Evolutionary conservation across 1,140 invertebrate genomes (phyloP).

Genomic region (Drosophila nebulosa): DNA sequence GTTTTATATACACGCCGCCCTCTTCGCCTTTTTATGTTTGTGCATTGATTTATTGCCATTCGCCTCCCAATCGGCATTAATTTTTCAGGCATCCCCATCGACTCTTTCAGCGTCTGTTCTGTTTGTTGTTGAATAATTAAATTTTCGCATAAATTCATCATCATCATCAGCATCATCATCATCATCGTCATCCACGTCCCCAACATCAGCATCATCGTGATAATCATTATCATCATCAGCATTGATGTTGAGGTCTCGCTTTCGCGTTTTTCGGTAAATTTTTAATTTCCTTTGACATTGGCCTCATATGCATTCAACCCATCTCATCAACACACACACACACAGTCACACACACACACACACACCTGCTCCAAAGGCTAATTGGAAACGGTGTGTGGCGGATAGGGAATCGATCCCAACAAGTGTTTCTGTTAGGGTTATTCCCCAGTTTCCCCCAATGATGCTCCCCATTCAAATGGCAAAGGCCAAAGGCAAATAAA

Average conservation of each 20-base stretch:
- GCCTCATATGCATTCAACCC: not conserved
- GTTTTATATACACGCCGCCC: not conserved
- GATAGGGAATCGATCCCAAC: not conserved
- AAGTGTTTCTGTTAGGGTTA: not conserved
- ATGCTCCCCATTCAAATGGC: no score
- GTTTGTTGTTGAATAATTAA: conserved; percentile 74
- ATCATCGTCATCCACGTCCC: not conserved
- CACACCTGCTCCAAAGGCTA: not conserved
- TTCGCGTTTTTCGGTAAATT: conserved; percentile 34
- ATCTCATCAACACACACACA: conserved; percentile 20
- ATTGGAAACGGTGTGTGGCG: not conserved
- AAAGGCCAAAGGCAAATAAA: no score
- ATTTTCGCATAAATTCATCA: conserved; percentile 77
- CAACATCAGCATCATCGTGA: conserved; percentile 46
- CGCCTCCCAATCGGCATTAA: conserved; percentile 73
- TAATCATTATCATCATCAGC: not conserved
- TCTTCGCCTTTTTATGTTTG: conserved; percentile 46
- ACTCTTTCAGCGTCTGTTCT: conserved; percentile 30
- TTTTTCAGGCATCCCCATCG: conserved; percentile 66
- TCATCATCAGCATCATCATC: conserved; percentile 19
- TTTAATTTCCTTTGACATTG: conserved; percentile 72
- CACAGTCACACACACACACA: no score
- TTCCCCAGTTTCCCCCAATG: not conserved
- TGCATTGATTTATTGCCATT: conserved; percentile 68
- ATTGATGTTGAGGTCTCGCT: conserved; percentile 26